phyloP scores from a whole-genome alignment of 30 jellyfish, hydroid and myxozoan species.

The Cassiopea xamachana region DNA sequence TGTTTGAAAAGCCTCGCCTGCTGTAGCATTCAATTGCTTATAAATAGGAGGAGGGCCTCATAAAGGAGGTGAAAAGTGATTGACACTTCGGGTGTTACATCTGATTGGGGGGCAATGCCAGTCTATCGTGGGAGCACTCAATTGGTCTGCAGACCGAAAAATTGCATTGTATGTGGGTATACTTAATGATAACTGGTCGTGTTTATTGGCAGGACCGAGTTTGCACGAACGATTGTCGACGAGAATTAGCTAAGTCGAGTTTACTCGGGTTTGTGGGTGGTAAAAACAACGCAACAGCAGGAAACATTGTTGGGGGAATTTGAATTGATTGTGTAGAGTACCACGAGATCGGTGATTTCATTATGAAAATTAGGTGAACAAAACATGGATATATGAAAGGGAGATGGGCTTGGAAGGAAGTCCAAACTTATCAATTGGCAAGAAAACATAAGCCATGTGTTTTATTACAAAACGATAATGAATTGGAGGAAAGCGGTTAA shows the following conservation, averaged over 20 bases:
- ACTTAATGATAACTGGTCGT: neutral
- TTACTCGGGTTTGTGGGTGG: slow-evolving; percentile 48
- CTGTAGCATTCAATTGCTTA: slow-evolving; percentile 57
- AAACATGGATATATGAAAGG: neutral
- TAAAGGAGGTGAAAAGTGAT: slow-evolving; percentile 65
- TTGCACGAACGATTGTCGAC: neutral
- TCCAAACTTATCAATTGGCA: slow-evolving; percentile 6
- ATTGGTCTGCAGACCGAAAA: slow-evolving; percentile 15
- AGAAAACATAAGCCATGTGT: neutral
- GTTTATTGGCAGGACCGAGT: neutral
- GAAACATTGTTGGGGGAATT: slow-evolving; percentile 39
- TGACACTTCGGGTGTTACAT: slow-evolving; percentile 68
- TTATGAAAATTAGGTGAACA: slow-evolving; percentile 3
- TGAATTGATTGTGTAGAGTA: slow-evolving; percentile 29
- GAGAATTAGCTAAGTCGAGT: slow-evolving; percentile 7
- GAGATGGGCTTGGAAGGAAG: slow-evolving; percentile 20
- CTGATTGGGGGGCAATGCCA: slow-evolving; percentile 73
- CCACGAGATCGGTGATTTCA: slow-evolving; percentile 7
- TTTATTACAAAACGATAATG: neutral
- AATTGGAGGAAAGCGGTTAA: neutral
- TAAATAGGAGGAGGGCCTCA: slow-evolving; percentile 65
- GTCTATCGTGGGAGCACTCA: slow-evolving; percentile 61
- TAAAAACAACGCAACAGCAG: slow-evolving; percentile 63
- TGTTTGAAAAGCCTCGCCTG: slow-evolving; percentile 75
- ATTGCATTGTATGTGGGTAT: neutral